Evolutionary conservation across 2,113 vertebrate genomes (phyloP).

Genomic region (Gasterosteus aculeatus): DNA sequence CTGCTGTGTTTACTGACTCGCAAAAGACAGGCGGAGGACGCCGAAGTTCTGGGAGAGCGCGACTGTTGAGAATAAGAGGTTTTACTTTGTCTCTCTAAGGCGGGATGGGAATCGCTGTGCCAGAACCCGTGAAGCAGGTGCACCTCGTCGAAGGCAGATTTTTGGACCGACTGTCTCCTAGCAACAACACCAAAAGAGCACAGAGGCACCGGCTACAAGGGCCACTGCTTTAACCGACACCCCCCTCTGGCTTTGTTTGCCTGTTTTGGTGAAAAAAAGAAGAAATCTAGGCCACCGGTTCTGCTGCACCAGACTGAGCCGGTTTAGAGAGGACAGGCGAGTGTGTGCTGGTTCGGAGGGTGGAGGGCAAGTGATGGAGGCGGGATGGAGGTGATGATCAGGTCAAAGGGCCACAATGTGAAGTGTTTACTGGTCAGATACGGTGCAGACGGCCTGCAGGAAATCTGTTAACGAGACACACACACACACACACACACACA

Average conservation of each 20-base stretch:
- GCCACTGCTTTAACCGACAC: constrained; percentile 64
- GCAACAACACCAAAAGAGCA: constrained; percentile 74
- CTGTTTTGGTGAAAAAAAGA: constrained; percentile 37
- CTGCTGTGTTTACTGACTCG: constrained; percentile 42
- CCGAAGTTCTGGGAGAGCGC: constrained; percentile 22
- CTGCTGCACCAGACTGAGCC: constrained; percentile 32
- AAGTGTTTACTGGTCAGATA: constrained; percentile 30
- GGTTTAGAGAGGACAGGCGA: constrained; percentile 17
- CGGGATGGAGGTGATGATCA: constrained; percentile 22
- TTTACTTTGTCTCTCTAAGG: constrained; percentile 16
- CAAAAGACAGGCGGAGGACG: constrained; percentile 57
- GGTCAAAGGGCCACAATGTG: constrained; percentile 56
- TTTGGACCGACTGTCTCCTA: constrained; percentile 76
- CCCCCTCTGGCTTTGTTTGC: constrained; percentile 65
- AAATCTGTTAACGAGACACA: constrained; percentile 28
- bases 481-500: constrained; percentile 6
- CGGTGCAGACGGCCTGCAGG: constrained; percentile 25
- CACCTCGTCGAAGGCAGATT: constrained; percentile 64
- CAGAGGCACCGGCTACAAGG: constrained; percentile 54
- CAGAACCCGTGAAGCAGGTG: constrained; percentile 68
- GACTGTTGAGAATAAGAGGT: too few relatives aligned
- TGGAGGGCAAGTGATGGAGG: constrained; percentile 17
- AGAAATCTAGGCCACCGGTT: constrained; percentile 64
- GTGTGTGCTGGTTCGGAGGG: constrained; percentile 9
- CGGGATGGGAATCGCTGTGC: constrained; percentile 36